These are phyloP conservation scores for Helicoverpa armigera DNA, from an alignment of 1,140 invertebrate genomes.

Conservation along the genomic window DNA sequence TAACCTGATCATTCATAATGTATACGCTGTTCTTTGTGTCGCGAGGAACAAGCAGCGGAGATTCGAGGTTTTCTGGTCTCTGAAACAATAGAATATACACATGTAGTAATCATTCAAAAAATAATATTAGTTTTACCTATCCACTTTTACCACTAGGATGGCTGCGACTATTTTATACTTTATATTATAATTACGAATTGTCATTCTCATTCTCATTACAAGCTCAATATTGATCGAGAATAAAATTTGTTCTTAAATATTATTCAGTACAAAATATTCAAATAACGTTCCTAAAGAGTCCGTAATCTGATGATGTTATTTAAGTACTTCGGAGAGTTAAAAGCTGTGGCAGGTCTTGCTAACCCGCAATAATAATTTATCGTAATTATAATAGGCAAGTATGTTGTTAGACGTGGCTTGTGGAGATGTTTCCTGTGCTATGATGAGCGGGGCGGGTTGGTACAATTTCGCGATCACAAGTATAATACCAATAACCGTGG, in stretches of 20 bases:
- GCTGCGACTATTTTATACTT: too few relatives aligned
- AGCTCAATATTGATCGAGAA: too few relatives aligned
- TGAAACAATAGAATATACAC: conserved; percentile 87
- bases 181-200: too few relatives aligned
- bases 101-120: not conserved
- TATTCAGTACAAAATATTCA: too few relatives aligned
- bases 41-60: conserved; percentile 90
- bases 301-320: too few relatives aligned
- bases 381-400: conserved; percentile 42
- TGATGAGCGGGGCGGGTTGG: conserved; percentile 33
- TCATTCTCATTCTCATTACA: too few relatives aligned
- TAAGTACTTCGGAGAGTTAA: not conserved
- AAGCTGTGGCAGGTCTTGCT: not conserved
- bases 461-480: conserved; percentile 52
- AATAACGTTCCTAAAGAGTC: too few relatives aligned
- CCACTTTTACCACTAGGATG: too few relatives aligned
- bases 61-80: conserved; percentile 92
- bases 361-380: conserved; percentile 22
- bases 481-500: conserved; percentile 54
- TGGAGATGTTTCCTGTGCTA: conserved; percentile 36
- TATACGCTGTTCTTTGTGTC: conserved; percentile 89
- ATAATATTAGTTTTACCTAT: not conserved
- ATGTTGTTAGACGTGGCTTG: conserved; percentile 32
- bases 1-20: conserved; percentile 92
- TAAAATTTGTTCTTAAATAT: too few relatives aligned